phyloP scores from a whole-genome alignment of 2,888 invertebrate species.

The Hoplodrina blanda region DNA sequence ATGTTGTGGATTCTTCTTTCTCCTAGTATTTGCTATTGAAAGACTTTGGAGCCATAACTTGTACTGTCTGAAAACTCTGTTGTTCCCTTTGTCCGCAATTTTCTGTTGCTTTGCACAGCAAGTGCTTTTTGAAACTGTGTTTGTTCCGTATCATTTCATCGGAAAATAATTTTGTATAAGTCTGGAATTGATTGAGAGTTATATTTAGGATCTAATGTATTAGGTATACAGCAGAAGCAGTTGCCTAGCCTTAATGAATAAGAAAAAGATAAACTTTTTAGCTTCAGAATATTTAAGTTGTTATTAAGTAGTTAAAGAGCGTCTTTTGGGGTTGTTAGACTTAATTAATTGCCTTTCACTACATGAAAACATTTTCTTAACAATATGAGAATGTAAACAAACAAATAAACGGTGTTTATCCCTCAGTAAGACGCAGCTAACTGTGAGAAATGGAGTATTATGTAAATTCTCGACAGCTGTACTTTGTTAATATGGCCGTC shows the following conservation, averaged over 20 bases:
- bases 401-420: slow-evolving; percentile 44
- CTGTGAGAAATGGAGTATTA: slow-evolving; percentile 46
- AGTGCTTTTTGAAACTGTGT: background rate
- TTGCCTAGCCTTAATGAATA: background rate
- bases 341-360: slow-evolving; percentile 13
- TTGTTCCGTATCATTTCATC: no score
- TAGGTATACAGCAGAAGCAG: no score
- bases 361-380: slow-evolving; percentile 23
- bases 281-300: background rate
- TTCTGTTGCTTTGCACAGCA: background rate
- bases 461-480: slow-evolving; percentile 52
- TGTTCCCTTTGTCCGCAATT: background rate
- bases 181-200: no score
- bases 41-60: slow-evolving; percentile 16
- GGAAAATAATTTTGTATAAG: no score
- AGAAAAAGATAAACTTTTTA: no score
- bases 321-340: background rate
- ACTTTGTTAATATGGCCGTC: slow-evolving; percentile 41
- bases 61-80: slow-evolving; percentile 15
- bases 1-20: slow-evolving; percentile 24
- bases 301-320: background rate
- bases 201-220: no score
- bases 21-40: slow-evolving; percentile 6
- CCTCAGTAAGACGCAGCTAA: slow-evolving; percentile 29
- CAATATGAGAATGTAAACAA: slow-evolving; percentile 40